These are phyloP conservation scores for Bombus ignitus DNA, from an alignment of 1,140 invertebrate genomes.

Conservation along the genomic window DNA sequence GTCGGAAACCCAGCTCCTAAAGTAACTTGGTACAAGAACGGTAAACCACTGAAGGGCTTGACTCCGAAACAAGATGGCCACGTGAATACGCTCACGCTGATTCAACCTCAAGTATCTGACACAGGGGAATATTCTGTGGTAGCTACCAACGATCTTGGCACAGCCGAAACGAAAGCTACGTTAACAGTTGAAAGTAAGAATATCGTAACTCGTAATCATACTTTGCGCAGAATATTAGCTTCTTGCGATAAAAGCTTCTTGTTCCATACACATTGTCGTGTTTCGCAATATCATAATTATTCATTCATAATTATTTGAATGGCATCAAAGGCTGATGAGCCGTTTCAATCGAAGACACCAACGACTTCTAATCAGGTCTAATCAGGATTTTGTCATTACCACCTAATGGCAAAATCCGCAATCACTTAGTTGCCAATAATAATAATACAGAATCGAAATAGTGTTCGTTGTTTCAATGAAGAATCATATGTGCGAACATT, in stretches of 20 bases:
- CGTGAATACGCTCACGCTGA: constrained; percentile 86
- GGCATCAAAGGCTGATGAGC: no score
- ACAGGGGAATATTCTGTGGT: constrained; percentile 91
- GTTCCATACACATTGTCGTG: not conserved
- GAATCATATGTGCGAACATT: no score
- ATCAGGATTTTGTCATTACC: no score
- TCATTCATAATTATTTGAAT: not conserved
- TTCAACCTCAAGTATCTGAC: constrained; percentile 87
- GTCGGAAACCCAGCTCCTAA: constrained; percentile 91
- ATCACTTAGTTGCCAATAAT: no score
- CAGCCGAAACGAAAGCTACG: constrained; percentile 88
- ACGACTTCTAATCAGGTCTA: no score
- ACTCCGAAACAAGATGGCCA: constrained; percentile 87
- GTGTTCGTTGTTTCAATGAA: no score
- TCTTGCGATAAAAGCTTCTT: not conserved
- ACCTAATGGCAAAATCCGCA: fast-evolving
- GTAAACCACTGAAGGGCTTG: constrained; percentile 85
- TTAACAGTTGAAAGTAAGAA: constrained; percentile 91
- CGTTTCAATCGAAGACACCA: no score
- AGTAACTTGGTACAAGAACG: constrained; percentile 91
- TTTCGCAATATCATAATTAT: not conserved
- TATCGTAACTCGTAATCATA: not conserved
- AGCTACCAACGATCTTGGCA: constrained; percentile 90
- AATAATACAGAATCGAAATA: no score
- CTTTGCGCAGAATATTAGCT: not conserved